Evolutionary conservation across 2,888 invertebrate genomes (phyloP).

Genomic region (Galeopsomyia nigrocyanea): DNA sequence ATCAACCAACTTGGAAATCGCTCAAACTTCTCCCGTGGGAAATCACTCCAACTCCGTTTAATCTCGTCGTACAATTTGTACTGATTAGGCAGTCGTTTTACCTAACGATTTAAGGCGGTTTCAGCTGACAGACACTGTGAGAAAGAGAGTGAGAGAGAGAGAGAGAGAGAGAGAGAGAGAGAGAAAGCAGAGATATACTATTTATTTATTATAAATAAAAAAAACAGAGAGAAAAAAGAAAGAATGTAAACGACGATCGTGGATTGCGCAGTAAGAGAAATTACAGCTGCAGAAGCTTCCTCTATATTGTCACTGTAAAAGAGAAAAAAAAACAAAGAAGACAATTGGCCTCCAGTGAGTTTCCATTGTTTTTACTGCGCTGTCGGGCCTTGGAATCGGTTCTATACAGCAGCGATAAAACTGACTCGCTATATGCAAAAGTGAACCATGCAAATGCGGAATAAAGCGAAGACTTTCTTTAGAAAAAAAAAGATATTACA

Average conservation of each 20-base stretch:
- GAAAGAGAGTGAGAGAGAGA: slow-evolving; percentile 38
- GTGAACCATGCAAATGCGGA: background rate
- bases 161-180: slow-evolving; percentile 16
- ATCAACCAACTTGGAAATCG: background rate
- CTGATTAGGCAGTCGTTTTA: slow-evolving; percentile 60
- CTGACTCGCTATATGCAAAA: background rate
- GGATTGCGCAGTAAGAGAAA: slow-evolving; percentile 42
- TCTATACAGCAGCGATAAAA: too few species aligned
- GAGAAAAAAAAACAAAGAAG: slow-evolving; percentile 12
- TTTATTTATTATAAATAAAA: too few species aligned
- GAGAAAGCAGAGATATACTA: background rate
- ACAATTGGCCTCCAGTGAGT: slow-evolving; percentile 12
- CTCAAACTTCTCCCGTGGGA: slow-evolving; percentile 42
- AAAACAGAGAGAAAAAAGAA: background rate
- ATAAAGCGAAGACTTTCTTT: too few species aligned
- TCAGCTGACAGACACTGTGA: slow-evolving; percentile 49
- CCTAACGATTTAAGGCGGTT: slow-evolving; percentile 34
- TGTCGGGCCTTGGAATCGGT: slow-evolving; percentile 53
- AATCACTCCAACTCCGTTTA: slow-evolving; percentile 41
- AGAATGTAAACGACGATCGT: slow-evolving; percentile 25
- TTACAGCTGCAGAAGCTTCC: background rate
- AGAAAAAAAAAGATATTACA: too few species aligned
- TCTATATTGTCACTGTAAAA: slow-evolving; percentile 19
- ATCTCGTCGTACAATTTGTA: slow-evolving; percentile 55
- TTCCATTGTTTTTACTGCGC: slow-evolving; percentile 51